Evolutionary conservation across 2,113 vertebrate genomes (phyloP).

Genomic region (Mus pahari): DNA sequence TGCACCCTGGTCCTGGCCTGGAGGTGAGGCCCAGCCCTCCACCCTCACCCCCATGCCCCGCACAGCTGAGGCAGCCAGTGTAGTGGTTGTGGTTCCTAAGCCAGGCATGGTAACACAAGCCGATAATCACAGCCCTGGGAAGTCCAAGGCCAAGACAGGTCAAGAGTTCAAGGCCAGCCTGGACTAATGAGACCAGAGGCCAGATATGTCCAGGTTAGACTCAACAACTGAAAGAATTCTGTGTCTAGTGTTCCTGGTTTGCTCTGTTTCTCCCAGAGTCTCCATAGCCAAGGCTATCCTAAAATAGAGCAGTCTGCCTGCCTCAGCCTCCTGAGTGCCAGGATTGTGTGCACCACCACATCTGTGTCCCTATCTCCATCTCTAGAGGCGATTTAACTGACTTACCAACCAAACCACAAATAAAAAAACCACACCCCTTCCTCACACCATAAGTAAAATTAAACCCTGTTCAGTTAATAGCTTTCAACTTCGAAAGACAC

Average conservation of each 20-base stretch:
- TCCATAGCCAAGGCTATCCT: too few relatives aligned
- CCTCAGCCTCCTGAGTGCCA: background rate
- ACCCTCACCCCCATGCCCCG: background rate
- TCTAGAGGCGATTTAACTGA: too few relatives aligned
- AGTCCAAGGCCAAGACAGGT: background rate
- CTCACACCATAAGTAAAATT: too few relatives aligned
- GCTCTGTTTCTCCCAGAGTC: background rate
- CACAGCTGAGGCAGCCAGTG: background rate
- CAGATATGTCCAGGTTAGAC: background rate
- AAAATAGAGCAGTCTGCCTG: background rate
- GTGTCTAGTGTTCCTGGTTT: background rate
- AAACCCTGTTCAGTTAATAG: too few relatives aligned
- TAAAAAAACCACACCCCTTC: too few relatives aligned
- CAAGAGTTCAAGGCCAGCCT: background rate
- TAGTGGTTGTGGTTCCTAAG: background rate
- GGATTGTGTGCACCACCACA: too few relatives aligned
- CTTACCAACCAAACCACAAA: too few relatives aligned
- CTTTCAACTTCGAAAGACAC: too few relatives aligned
- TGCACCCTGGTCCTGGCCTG: slow-evolving; percentile 95
- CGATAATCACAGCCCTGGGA: background rate
- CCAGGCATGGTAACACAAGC: background rate
- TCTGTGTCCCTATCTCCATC: too few relatives aligned
- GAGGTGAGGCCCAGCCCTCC: slow-evolving; percentile 87
- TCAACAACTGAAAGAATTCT: background rate
- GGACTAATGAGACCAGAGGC: background rate